Conservation (phyloP, 2,113 vertebrate genomes). For the Pterocles gutturalis region DNA sequence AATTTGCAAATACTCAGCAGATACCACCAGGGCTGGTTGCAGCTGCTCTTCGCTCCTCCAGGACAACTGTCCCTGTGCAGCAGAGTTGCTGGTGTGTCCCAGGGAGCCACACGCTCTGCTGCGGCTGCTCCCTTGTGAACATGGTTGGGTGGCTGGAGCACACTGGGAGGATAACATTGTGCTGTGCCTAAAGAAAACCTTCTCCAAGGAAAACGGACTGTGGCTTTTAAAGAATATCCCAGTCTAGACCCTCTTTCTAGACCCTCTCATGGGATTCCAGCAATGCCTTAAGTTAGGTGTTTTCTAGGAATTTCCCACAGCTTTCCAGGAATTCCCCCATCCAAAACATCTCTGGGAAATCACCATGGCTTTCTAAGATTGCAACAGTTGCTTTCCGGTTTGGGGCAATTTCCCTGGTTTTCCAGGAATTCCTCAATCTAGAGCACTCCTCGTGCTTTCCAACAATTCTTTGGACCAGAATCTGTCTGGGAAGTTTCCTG, state of each 20-base stretch:
- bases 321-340: background rate
- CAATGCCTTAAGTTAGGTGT: background rate
- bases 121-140: background rate
- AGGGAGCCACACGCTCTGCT: background rate
- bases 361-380: background rate
- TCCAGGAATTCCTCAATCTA: background rate
- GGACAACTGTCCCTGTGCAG: background rate
- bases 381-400: background rate
- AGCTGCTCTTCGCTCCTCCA: background rate
- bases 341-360: background rate
- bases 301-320: background rate
- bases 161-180: background rate
- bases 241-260: background rate
- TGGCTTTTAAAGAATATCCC: background rate
- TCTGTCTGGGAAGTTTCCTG: background rate
- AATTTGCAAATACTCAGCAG: constrained; percentile 20
- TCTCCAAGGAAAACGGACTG: background rate
- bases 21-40: constrained; percentile 8
- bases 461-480: background rate
- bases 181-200: background rate
- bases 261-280: background rate
- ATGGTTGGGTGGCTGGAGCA: background rate
- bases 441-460: background rate
- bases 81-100: constrained; percentile 20
- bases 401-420: background rate